Conservation (phyloP, 2,888 invertebrate genomes). For the Morpho helenor region DNA sequence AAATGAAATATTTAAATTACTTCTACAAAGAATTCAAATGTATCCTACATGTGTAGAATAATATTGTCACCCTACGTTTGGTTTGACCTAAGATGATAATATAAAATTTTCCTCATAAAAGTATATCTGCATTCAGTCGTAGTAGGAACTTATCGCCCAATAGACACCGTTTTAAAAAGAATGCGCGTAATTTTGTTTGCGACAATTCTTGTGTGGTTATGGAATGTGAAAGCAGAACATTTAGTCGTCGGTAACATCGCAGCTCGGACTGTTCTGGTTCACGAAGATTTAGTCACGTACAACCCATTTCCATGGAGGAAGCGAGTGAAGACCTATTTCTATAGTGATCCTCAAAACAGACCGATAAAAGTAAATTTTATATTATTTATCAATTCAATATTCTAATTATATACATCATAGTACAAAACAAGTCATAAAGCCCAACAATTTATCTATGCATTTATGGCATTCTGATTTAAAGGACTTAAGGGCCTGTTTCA, state of each 20-base stretch:
- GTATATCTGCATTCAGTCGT: too few species aligned
- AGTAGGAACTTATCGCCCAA: not conserved
- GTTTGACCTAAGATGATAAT: too few species aligned
- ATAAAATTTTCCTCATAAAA: too few species aligned
- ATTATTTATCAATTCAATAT: not conserved
- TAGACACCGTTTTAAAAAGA: not conserved
- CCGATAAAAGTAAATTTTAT: constrained; percentile 31
- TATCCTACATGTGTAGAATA: too few species aligned
- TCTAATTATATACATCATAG: too few species aligned
- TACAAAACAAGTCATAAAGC: too few species aligned
- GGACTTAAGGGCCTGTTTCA: too few species aligned
- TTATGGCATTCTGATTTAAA: too few species aligned
- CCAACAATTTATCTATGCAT: too few species aligned
- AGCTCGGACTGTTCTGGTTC: constrained; percentile 35
- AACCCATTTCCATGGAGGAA: constrained; percentile 56
- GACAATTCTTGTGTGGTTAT: not conserved
- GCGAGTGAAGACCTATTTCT: constrained; percentile 56
- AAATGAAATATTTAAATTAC: too few species aligned
- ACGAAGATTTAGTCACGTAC: constrained; percentile 44
- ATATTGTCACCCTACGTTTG: too few species aligned
- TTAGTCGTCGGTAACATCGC: constrained; percentile 42
- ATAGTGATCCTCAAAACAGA: constrained; percentile 31
- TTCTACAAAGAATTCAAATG: too few species aligned
- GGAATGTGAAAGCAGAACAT: constrained; percentile 26
- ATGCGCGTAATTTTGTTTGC: not conserved